phyloP scores from a whole-genome alignment of 2,888 invertebrate genomes.

The Bombyx huttoni region DNA sequence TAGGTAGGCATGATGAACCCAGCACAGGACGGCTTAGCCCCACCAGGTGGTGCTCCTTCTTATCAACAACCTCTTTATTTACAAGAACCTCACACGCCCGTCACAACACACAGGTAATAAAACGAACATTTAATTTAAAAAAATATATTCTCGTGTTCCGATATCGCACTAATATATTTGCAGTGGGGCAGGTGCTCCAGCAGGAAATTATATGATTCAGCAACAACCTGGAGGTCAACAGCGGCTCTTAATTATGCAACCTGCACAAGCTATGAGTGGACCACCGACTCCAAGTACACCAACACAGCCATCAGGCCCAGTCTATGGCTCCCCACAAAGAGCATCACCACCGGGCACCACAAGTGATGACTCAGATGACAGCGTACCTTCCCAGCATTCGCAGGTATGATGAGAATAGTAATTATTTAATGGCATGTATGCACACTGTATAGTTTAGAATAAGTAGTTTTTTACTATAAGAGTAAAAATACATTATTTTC shows the following conservation, averaged over 20 bases:
- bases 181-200: conserved; percentile 67
- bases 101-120: conserved; percentile 55
- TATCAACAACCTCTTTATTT: conserved; percentile 83
- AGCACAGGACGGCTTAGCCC: conserved; percentile 73
- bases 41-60: conserved; percentile 72
- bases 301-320: conserved; percentile 41
- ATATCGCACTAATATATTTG: conserved; percentile 7
- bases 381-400: conserved; percentile 76
- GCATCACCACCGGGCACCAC: conserved; percentile 81
- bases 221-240: conserved; percentile 72
- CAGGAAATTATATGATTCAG: conserved; percentile 74
- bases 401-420: conserved; percentile 32
- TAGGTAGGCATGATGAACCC: conserved; percentile 76
- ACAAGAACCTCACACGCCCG: conserved; percentile 68
- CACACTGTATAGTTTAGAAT: not conserved
- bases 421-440: not conserved
- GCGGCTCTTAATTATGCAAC: conserved; percentile 69
- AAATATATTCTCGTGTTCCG: not conserved
- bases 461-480: not conserved
- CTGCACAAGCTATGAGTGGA: conserved; percentile 62
- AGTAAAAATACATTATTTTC: too few relatives aligned
- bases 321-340: conserved; percentile 74
- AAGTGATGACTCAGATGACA: conserved; percentile 91
- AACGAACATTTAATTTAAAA: conserved; percentile 2
- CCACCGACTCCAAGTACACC: conserved; percentile 60